Evolutionary conservation across 2,113 vertebrate species (phyloP).

Genomic region (Passer montanus): DNA sequence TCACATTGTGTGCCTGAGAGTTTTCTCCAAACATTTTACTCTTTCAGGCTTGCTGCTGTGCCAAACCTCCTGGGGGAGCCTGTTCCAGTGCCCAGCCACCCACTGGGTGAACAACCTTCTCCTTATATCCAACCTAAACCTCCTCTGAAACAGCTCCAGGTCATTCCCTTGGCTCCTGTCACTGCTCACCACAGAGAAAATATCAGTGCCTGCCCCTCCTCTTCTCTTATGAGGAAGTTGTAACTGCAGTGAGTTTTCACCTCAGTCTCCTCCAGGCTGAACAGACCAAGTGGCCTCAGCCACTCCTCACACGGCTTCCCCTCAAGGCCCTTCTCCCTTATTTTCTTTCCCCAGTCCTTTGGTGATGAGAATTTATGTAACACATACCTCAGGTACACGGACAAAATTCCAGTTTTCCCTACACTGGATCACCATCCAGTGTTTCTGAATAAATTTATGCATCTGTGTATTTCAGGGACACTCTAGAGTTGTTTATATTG

Average conservation of each 20-base stretch:
- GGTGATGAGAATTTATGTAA: background rate
- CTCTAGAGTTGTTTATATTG: too few species aligned
- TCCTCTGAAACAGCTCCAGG: background rate
- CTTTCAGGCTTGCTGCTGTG: background rate
- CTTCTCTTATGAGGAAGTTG: rapidly evolving
- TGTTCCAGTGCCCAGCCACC: rapidly evolving
- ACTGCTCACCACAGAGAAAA: too few species aligned
- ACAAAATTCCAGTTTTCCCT: background rate
- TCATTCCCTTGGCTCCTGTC: rapidly evolving
- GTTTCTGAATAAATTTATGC: background rate
- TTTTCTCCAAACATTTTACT: rapidly evolving
- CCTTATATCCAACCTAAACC: rapidly evolving
- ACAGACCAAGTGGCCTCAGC: background rate
- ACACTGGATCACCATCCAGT: background rate
- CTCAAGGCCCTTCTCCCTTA: background rate
- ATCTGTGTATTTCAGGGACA: background rate
- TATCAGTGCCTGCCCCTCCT: background rate
- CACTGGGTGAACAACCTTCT: background rate
- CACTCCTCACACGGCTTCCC: rapidly evolving
- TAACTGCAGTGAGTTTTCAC: background rate
- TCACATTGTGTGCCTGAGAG: too few species aligned
- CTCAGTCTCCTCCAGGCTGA: background rate
- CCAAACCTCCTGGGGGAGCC: rapidly evolving
- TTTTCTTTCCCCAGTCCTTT: background rate
- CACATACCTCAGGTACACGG: rapidly evolving